These are phyloP conservation scores for Neolamprologus cancellatus DNA, from an alignment of 2,113 vertebrate genomes.

Conservation along the genomic window DNA sequence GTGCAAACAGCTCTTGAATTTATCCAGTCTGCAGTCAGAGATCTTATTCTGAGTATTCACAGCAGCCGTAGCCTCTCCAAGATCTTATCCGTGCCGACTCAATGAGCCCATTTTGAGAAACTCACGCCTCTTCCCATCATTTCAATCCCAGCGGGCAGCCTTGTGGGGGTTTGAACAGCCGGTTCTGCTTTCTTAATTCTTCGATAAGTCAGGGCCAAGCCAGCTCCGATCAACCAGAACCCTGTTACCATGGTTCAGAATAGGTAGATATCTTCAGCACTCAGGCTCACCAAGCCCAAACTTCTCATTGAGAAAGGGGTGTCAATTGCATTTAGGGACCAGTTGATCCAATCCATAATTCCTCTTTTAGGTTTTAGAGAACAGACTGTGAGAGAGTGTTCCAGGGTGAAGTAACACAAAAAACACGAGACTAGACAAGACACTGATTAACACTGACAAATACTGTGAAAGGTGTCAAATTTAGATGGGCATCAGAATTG, in stretches of 20 bases:
- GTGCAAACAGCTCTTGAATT: too few relatives aligned
- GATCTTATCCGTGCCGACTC: neutral
- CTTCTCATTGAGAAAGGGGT: neutral
- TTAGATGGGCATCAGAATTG: neutral
- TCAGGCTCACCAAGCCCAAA: rapidly evolving
- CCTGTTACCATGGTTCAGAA: rapidly evolving
- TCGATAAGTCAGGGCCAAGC: neutral
- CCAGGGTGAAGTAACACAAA: neutral
- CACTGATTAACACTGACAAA: neutral
- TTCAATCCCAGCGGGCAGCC: rapidly evolving
- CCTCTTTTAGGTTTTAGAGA: neutral
- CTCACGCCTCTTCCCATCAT: rapidly evolving
- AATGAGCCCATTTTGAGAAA: neutral
- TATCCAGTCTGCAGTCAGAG: neutral
- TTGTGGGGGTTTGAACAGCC: neutral
- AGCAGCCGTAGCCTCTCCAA: rapidly evolving
- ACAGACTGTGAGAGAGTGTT: neutral
- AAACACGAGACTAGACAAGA: neutral
- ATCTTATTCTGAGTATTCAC: rapidly evolving
- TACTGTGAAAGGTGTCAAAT: neutral
- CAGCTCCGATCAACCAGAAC: rapidly evolving
- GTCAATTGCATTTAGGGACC: neutral
- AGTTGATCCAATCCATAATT: neutral
- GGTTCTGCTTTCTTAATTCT: neutral
- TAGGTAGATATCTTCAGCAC: neutral